phyloP scores from a whole-genome alignment of 2,113 vertebrate genomes.

The Pao palembangensis region DNA sequence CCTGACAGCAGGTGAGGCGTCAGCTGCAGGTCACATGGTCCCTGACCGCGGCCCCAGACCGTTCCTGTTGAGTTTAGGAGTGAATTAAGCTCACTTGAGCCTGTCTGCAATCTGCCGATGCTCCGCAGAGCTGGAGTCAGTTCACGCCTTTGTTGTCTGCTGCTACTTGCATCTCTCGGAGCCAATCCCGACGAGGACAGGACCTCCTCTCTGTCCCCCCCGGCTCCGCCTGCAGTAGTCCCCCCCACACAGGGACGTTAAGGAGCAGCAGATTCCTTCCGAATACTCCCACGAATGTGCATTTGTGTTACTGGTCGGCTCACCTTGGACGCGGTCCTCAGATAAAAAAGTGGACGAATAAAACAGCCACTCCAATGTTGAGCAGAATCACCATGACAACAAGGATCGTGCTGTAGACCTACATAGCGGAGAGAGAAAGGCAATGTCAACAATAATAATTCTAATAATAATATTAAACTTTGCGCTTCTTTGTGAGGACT shows the following conservation, averaged over 20 bases:
- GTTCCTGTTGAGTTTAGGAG: conserved; percentile 18
- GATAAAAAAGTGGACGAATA: conserved; percentile 99
- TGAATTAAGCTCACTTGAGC: conserved; percentile 31
- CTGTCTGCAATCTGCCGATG: not conserved
- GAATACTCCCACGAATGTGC: too few species aligned
- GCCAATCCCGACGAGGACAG: not conserved
- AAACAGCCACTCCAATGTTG: conserved; percentile 98
- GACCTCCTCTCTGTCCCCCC: not conserved
- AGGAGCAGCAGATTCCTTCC: conserved; percentile 31
- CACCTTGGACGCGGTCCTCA: conserved; percentile 75
- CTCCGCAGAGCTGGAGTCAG: too few species aligned
- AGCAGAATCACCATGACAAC: conserved; percentile 99
- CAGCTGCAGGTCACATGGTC: conserved; percentile 37
- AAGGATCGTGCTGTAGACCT: conserved; percentile 95
- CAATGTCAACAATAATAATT: conserved; percentile 47
- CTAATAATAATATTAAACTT: too few species aligned
- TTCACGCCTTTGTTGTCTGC: too few species aligned
- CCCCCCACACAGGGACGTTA: not conserved
- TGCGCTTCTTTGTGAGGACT: too few species aligned
- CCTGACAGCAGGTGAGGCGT: conserved; percentile 45
- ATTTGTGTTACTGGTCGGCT: conserved; percentile 1
- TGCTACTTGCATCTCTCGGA: not conserved
- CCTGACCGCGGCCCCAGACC: conserved; percentile 20
- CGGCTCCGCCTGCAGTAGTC: not conserved
- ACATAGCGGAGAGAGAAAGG: conserved; percentile 58